Evolutionary conservation across 1,140 invertebrate genomes (phyloP).

Genomic region (Pseudomyrmex concolor): DNA sequence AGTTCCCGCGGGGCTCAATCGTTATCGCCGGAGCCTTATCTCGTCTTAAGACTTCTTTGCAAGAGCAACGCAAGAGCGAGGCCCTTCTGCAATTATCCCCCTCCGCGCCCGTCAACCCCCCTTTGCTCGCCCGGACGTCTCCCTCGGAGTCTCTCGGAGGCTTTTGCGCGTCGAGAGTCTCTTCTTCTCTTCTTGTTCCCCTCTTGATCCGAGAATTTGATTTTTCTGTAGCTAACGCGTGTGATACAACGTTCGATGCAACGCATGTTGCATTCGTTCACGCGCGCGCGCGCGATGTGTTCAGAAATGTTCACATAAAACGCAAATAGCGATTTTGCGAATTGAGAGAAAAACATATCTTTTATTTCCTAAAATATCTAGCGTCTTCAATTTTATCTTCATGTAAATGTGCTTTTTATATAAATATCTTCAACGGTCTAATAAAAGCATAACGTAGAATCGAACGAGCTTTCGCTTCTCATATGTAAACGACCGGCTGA

Average conservation of each 20-base stretch:
- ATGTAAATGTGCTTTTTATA: neutral
- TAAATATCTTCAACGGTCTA: neutral
- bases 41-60: slow-evolving; percentile 78
- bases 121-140: slow-evolving; percentile 9
- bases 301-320: slow-evolving; percentile 23
- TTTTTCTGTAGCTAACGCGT: slow-evolving; percentile 64
- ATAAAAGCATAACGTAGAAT: slow-evolving; percentile 3
- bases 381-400: neutral
- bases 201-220: slow-evolving; percentile 72
- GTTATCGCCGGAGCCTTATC: slow-evolving; percentile 82
- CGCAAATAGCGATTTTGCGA: neutral
- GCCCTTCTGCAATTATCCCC: slow-evolving; percentile 82
- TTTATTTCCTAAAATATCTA: neutral
- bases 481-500: slow-evolving; percentile 1
- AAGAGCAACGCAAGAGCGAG: slow-evolving; percentile 78
- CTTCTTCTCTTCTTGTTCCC: neutral
- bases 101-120: slow-evolving; percentile 59
- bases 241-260: slow-evolving; percentile 50
- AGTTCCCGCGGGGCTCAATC: slow-evolving; percentile 82
- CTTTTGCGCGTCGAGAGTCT: slow-evolving; percentile 20
- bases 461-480: slow-evolving; percentile 12
- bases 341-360: neutral
- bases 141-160: slow-evolving; percentile 15
- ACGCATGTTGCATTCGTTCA: slow-evolving; percentile 15
- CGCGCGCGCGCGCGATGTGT: neutral